These are phyloP conservation scores for Cataglyphis livida DNA, from an alignment of 2,888 invertebrate species.

Conservation along the genomic window DNA sequence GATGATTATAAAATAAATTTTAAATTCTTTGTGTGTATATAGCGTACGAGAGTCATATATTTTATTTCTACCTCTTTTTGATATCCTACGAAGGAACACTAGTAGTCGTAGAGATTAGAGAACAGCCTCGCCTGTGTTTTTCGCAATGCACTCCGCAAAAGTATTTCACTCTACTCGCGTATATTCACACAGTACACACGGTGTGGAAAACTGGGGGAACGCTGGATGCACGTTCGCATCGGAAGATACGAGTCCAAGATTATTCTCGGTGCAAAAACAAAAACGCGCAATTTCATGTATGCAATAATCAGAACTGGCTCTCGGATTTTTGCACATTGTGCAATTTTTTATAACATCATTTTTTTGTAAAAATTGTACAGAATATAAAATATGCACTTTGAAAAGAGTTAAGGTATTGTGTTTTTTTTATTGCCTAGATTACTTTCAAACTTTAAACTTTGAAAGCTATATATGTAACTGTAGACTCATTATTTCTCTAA, in stretches of 20 bases:
- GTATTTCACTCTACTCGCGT: neutral
- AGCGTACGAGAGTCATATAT: neutral
- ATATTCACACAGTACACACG: neutral
- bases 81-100: conserved; percentile 7
- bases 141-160: conserved; percentile 6
- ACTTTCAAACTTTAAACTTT: neutral
- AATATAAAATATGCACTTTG: neutral
- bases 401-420: neutral
- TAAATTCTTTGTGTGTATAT: neutral
- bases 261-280: neutral
- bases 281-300: neutral
- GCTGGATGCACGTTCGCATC: neutral
- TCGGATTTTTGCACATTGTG: neutral
- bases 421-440: neutral
- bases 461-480: neutral
- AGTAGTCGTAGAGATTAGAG: conserved; percentile 28
- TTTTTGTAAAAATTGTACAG: neutral
- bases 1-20: neutral
- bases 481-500: neutral
- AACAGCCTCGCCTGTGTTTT: conserved; percentile 16
- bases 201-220: conserved; percentile 7
- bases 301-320: neutral
- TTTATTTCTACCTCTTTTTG: neutral
- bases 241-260: conserved; percentile 24
- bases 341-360: neutral